Conservation (phyloP, 2,113 vertebrate genomes). For the Zapus hudsonius region DNA sequence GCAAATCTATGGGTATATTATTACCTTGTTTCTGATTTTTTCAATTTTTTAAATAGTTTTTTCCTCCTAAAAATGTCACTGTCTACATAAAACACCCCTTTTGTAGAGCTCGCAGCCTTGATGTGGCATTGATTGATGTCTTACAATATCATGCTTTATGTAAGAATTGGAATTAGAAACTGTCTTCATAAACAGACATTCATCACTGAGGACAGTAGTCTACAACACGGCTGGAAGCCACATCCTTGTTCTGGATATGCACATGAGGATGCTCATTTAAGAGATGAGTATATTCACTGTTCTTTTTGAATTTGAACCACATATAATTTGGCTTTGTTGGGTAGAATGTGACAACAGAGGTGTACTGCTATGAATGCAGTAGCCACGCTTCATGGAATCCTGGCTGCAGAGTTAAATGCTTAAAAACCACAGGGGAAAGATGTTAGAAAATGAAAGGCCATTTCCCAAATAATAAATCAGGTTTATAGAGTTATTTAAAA, state of each 20-base stretch:
- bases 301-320: not conserved
- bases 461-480: not conserved
- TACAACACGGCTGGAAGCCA: not conserved
- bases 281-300: not conserved
- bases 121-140: not conserved
- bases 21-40: not conserved
- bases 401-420: not conserved
- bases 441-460: not conserved
- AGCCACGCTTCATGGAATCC: not conserved
- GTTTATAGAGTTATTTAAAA: not conserved
- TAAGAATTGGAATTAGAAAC: not conserved
- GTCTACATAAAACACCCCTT: too few species aligned
- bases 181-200: not conserved
- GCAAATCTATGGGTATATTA: not conserved
- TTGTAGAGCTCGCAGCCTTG: not conserved
- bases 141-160: not conserved
- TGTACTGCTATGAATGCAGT: rapidly evolving
- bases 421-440: too few species aligned
- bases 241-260: not conserved
- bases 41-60: not conserved
- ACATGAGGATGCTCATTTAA: not conserved
- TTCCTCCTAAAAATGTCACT: not conserved
- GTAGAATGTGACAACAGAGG: not conserved
- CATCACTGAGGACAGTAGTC: not conserved
- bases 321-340: not conserved